Conservation (phyloP, 2,113 vertebrate species). For the Callorhinus ursinus region DNA sequence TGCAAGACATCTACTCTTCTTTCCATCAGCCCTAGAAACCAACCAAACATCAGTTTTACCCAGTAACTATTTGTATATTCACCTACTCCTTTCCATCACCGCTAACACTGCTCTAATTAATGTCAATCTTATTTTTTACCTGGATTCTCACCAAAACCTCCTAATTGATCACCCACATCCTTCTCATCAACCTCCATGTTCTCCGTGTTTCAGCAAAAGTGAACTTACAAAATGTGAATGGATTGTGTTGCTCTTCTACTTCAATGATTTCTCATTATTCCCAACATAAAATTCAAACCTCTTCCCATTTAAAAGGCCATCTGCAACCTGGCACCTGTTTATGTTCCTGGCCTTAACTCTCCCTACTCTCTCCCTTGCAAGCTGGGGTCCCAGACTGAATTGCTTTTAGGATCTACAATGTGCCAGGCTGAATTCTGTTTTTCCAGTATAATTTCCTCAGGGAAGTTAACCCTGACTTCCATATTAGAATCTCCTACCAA, state of each 20-base stretch:
- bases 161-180: background rate
- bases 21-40: background rate
- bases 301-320: background rate
- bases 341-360: background rate
- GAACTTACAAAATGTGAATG: background rate
- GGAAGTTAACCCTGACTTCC: background rate
- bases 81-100: background rate
- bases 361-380: background rate
- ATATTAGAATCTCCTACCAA: background rate
- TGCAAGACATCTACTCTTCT: background rate
- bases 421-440: background rate
- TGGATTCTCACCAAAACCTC: background rate
- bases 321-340: background rate
- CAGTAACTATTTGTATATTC: background rate
- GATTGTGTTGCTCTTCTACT: background rate
- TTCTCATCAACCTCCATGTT: background rate
- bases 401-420: background rate
- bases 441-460: background rate
- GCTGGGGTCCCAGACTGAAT: background rate
- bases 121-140: background rate
- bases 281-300: background rate
- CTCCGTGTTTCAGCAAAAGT: background rate
- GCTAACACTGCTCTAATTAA: background rate
- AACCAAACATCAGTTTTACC: background rate
- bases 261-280: background rate